Base-by-base conservation (phyloP, 2,888 invertebrate genomes). In the Sclerodermus sp. region DNA sequence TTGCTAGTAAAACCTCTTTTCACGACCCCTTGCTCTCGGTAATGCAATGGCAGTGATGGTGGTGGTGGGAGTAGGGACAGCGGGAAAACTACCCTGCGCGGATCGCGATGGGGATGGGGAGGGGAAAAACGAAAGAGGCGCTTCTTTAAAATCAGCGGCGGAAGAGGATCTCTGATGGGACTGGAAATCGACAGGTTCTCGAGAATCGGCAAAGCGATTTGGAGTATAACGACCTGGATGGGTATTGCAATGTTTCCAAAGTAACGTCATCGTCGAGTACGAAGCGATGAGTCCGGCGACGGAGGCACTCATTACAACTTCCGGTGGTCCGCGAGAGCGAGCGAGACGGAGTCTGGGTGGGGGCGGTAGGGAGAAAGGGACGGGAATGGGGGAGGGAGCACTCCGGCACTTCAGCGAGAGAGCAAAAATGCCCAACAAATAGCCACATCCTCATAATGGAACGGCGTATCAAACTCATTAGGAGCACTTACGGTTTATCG, bases 381-480 rank as follows among this genome's bases (percentile, higher is more conserved):
- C 29, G 42, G 42, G 40, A 31, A 36, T 42, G 51, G 42, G 43
- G 31, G 49, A 51, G 47, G 49, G 32, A 45, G 47, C 53, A 58
- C 51, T 42, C 38, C 29, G 39, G 13, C 38, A 15, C 29, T 14
- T 23, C 15, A 36, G 18, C 51, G 51, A 56, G 56, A 52, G 60
- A 60, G 62, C 59, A 67, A 68, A 69, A 66, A 66, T 63, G 62
- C 60, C 62, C 68, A 70, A 73, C 74, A 76, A 77, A 74, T 75
- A 74, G 74, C 68, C 70, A 76, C 77, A 77, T 77, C 77, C 76
- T 77, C 74, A 74, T 76, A 75, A 76, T 73, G 67, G 68, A 76
- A 75, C 69, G 63, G 74, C 74, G 74, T 74, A 71, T 73, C 69
- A 67, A 67, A 67, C 67, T 73, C 67, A 72, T 76, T 72, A 74